phyloP scores from a whole-genome alignment of 2,797 vertebrate species.

The Clamator glandarius region DNA sequence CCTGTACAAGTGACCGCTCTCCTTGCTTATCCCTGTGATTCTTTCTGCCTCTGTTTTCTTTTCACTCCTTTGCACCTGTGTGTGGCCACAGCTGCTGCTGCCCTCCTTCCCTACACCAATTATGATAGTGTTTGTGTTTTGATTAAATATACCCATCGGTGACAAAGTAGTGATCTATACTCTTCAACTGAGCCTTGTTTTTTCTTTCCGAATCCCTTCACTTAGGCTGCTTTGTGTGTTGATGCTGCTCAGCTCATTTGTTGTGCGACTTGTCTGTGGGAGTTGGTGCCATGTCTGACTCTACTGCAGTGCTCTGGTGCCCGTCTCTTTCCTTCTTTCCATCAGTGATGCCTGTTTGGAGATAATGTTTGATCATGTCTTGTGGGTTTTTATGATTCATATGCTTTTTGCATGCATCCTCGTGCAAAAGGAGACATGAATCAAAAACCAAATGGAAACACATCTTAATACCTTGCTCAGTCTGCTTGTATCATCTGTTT shows the following conservation, averaged over 20 bases:
- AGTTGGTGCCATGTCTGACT: background rate
- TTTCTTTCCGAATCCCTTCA: background rate
- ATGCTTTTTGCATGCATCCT: background rate
- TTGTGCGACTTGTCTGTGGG: background rate
- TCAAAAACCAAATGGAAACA: background rate
- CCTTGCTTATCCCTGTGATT: background rate
- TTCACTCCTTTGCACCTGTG: background rate
- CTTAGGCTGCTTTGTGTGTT: rapidly evolving
- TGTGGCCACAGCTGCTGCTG: background rate
- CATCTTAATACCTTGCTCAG: background rate
- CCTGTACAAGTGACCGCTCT: background rate
- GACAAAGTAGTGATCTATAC: background rate
- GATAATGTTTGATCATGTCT: background rate
- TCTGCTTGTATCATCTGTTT: background rate
- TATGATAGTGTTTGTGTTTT: background rate
- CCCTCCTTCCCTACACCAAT: background rate
- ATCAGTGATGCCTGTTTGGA: background rate
- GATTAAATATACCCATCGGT: background rate
- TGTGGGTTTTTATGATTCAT: background rate
- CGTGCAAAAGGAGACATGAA: background rate
- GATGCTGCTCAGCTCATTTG: rapidly evolving
- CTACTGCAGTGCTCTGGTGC: background rate
- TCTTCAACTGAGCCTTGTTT: background rate
- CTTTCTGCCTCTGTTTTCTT: background rate
- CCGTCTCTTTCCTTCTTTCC: background rate